Evolutionary conservation across 2,113 vertebrate species (phyloP).

Genomic region (Psittacula cyanocephala): DNA sequence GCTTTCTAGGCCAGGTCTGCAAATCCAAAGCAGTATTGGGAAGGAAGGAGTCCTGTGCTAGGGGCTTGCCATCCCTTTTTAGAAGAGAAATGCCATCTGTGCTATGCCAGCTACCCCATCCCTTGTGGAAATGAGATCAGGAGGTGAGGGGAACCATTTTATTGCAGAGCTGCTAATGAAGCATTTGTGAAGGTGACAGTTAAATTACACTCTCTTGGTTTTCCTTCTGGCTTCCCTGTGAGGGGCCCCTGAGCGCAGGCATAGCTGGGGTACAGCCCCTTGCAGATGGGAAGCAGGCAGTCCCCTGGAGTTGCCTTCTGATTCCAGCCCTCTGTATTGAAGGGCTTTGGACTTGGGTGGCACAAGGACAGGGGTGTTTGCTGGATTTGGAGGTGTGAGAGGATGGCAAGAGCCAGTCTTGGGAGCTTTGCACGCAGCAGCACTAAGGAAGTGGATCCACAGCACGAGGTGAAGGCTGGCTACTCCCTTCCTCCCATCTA

Average conservation of each 20-base stretch:
- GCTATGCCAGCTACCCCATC: neutral
- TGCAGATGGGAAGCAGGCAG: neutral
- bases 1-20: neutral
- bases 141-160: neutral
- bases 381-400: neutral
- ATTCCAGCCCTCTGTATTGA: rapidly evolving
- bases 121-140: neutral
- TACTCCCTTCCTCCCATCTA: neutral
- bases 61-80: rapidly evolving
- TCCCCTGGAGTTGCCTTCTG: neutral
- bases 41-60: neutral
- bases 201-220: neutral
- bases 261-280: neutral
- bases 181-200: neutral
- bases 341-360: neutral
- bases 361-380: rapidly evolving
- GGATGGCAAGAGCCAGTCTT: neutral
- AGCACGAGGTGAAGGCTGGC: neutral
- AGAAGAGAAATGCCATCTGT: neutral
- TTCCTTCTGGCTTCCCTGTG: neutral
- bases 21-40: neutral
- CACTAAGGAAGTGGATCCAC: neutral
- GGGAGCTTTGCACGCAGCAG: neutral
- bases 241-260: neutral
- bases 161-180: neutral